Evolutionary conservation across 1,140 invertebrate species (phyloP).

Genomic region (Megathymus violae): DNA sequence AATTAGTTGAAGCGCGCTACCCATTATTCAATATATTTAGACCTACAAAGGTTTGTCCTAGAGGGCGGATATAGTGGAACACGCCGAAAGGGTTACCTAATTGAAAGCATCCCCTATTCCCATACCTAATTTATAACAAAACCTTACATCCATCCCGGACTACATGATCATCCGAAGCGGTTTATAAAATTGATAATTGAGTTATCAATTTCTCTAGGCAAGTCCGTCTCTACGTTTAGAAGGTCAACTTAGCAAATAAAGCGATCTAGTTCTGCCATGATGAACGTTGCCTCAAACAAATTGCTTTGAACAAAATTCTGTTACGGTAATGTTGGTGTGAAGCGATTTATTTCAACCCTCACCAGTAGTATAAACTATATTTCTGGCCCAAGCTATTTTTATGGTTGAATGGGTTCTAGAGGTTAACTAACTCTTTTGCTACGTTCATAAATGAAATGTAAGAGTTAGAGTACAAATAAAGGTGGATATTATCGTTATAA

Average conservation of each 20-base stretch:
- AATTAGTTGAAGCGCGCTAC: conserved; percentile 63
- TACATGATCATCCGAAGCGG: background rate
- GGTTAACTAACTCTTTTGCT: no score
- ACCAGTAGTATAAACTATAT: no score
- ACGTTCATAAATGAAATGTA: no score
- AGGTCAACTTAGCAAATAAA: background rate
- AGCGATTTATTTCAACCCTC: background rate
- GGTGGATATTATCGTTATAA: no score
- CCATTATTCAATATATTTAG: conserved; percentile 77
- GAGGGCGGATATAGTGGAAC: conserved; percentile 36
- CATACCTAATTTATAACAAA: conserved; percentile 2
- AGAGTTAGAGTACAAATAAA: no score
- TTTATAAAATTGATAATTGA: background rate
- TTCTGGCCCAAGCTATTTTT: no score
- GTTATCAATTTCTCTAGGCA: background rate
- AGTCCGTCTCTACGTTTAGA: background rate
- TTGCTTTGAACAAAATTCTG: background rate
- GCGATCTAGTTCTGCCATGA: background rate
- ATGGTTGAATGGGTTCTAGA: no score
- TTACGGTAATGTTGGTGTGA: background rate
- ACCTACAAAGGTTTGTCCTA: conserved; percentile 44
- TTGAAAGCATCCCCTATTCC: conserved; percentile 1
- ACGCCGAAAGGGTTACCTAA: conserved; percentile 25
- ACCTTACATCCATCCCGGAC: background rate
- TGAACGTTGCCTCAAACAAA: background rate